Base-by-base conservation (phyloP, 2,113 vertebrate genomes). In the Amblyornis subalaris region DNA sequence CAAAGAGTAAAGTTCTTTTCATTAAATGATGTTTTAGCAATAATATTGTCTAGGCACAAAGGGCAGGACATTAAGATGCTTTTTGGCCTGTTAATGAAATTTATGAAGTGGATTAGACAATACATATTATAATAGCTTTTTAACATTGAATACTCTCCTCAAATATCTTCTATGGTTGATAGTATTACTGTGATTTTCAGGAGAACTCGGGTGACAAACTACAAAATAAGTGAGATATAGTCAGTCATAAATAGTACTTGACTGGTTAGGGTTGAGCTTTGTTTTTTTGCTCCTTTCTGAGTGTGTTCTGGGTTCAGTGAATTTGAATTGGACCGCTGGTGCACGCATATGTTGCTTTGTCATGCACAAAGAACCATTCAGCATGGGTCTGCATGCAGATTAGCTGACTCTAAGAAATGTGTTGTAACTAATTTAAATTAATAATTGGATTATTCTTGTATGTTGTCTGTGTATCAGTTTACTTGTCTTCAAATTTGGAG, bases 401-500 rank as follows among this genome's bases (percentile, higher is more conserved):
- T n/a, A 95, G 31, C 23, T 78, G 57, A 44, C 35, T 78, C 3
- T 31, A 62, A 55, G 60, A 87, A 81, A 77, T 24, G 11, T 38
- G 6, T 28, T 54, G 12, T 61, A 35, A 19, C 42, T 69, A 73
- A 47, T 51, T 85, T 55, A n/a, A 80, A 35, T n/a, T 74, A 21
- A 48, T 24, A 48, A 54, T 75, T 35, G 33, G 19, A 17, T 80
- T 80, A 16, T 36, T 76, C 25, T 58, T 83, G 33, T 69, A 9
- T 2, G 0, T 69, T 73, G 23, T 15, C 88, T 10, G 4, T 18
- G 0, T 84, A 85, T 93, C 88, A 83, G 91, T 97, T 95, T 92
- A 89, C 81, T 73, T 85, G 77, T 85, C 78, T 95, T 96, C 82
- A 89, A 25, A 77, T 93, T 83, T 23, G 81, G 92, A 91, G 89